Conservation (phyloP, 2,888 invertebrate species). For the Linnaemya tessellans region DNA sequence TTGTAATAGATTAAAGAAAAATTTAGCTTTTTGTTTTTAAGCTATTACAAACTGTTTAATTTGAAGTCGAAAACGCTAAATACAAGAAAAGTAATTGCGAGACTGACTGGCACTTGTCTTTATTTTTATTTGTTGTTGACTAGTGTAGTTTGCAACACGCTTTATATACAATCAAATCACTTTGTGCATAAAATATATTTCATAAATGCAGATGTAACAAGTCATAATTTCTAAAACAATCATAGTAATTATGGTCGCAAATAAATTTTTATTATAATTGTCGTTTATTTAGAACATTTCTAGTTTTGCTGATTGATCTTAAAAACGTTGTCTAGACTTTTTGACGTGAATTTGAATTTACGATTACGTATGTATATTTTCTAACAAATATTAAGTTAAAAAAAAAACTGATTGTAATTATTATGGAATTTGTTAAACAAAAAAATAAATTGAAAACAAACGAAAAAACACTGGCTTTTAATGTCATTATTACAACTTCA, state of each 20-base stretch:
- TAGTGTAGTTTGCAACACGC: not conserved
- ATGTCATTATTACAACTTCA: too few species aligned
- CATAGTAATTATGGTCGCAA: conserved; percentile 44
- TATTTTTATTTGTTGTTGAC: not conserved
- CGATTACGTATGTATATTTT: conserved; percentile 13
- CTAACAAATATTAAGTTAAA: not conserved
- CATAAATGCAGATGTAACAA: conserved; percentile 6
- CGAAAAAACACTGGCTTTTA: too few species aligned
- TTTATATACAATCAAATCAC: not conserved
- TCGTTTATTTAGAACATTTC: conserved; percentile 7
- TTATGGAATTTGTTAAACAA: not conserved
- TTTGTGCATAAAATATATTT: not conserved
- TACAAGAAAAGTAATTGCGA: too few species aligned
- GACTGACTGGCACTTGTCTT: too few species aligned
- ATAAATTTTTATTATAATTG: conserved; percentile 32
- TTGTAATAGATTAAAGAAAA: too few species aligned
- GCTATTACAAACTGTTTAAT: too few species aligned
- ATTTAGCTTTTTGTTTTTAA: too few species aligned
- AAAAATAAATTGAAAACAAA: not conserved
- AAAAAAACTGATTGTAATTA: not conserved
- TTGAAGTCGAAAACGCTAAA: too few species aligned
- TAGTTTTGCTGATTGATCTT: not conserved
- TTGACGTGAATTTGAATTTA: conserved; percentile 31
- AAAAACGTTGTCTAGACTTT: conserved; percentile 44
- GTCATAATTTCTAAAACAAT: conserved; percentile 34